Conservation (phyloP, 2,888 invertebrate genomes). For the Andrena bicolor region DNA sequence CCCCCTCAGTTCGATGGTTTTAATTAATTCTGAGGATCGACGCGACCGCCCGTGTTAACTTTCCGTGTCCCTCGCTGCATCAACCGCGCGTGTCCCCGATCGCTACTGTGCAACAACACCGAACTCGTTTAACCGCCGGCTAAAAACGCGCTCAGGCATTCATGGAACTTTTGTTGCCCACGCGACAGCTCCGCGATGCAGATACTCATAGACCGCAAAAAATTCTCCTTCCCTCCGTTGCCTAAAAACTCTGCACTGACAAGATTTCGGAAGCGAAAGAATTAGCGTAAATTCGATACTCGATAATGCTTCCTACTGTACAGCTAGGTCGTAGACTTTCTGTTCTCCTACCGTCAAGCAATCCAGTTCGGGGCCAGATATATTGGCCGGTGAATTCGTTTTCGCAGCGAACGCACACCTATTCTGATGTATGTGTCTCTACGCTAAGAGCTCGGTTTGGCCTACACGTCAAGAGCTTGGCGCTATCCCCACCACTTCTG, state of each 20-base stretch:
- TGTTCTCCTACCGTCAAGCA: background rate
- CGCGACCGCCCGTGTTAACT: constrained; percentile 71
- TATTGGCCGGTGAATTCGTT: too few species aligned
- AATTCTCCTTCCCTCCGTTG: background rate
- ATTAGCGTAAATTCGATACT: background rate
- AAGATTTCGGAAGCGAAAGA: background rate
- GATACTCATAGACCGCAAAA: background rate
- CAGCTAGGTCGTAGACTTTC: background rate
- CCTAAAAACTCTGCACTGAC: too few species aligned
- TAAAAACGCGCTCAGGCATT: constrained; percentile 5
- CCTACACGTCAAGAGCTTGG: too few species aligned
- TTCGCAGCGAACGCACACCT: too few species aligned
- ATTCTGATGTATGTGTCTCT: too few species aligned
- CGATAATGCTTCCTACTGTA: background rate
- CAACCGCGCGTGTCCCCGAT: constrained; percentile 65
- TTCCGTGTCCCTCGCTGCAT: constrained; percentile 60
- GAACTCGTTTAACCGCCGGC: constrained; percentile 52
- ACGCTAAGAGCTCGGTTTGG: too few species aligned
- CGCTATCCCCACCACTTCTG: too few species aligned
- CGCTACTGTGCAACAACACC: constrained; percentile 74
- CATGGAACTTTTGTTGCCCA: background rate
- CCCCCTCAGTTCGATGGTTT: constrained; percentile 71
- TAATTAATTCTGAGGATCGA: constrained; percentile 73
- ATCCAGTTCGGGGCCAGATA: too few species aligned
- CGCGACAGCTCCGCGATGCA: background rate